A percentile compares a stretch with the other conserved stretches of the same genome.
Evolutionary conservation across 2,797 vertebrate genomes (phyloP).

Genomic region (Myripristis jacobus): DNA sequence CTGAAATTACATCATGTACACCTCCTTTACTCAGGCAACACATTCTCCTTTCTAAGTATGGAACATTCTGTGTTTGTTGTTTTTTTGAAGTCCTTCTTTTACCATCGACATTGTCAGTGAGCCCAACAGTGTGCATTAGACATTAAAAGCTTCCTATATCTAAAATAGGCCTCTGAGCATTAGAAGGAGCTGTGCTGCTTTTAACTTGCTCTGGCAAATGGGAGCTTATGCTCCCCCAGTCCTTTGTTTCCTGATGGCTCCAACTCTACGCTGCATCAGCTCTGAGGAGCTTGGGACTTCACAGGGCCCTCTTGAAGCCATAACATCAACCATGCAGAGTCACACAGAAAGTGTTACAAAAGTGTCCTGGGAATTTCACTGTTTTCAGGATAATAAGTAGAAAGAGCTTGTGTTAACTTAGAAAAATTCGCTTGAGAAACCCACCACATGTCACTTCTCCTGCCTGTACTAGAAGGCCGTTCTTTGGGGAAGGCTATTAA

Average conservation of each 20-base stretch:
- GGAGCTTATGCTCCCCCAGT: slow-evolving; percentile 75
- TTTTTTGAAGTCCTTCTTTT: slow-evolving; percentile 68
- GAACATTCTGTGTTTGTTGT: slow-evolving; percentile 66
- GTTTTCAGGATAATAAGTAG: slow-evolving; percentile 79
- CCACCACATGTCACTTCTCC: slow-evolving; percentile 48
- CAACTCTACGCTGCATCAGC: slow-evolving; percentile 75
- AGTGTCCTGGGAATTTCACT: slow-evolving; percentile 78
- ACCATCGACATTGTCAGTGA: slow-evolving; percentile 71
- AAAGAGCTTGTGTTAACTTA: slow-evolving; percentile 75
- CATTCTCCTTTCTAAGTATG: slow-evolving; percentile 42
- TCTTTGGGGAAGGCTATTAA: slow-evolving; percentile 37
- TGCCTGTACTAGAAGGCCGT: slow-evolving; percentile 39
- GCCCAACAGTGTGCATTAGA: slow-evolving; percentile 76
- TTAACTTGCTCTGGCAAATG: slow-evolving; percentile 79
- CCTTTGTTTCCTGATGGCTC: slow-evolving; percentile 83
- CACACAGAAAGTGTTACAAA: slow-evolving; percentile 77
- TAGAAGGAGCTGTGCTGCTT: slow-evolving; percentile 79
- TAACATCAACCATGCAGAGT: slow-evolving; percentile 81
- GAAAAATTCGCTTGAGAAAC: slow-evolving; percentile 67
- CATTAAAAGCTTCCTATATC: slow-evolving; percentile 80
- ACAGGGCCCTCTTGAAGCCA: slow-evolving; percentile 81
- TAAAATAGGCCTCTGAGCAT: slow-evolving; percentile 83
- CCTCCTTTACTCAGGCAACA: slow-evolving; percentile 40
- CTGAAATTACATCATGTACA: slow-evolving; percentile 63
- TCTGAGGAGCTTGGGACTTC: slow-evolving; percentile 81